Base-by-base conservation (phyloP, 1,140 invertebrate species). In the Nephila pilipes region DNA sequence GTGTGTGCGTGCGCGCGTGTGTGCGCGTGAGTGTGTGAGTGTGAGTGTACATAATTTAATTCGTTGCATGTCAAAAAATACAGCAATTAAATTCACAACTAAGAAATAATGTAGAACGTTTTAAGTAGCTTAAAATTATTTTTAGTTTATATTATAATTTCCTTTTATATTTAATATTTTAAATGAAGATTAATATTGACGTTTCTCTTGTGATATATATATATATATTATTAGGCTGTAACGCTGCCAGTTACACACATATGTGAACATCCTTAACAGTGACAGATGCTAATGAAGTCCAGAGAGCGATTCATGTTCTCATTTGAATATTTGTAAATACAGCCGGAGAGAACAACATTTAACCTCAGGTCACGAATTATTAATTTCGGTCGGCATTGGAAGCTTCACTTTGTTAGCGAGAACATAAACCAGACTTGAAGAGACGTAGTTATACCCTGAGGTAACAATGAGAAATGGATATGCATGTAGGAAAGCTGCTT, bases 271-370 rank as follows among this genome's bases (percentile, higher is more conserved):
- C 14, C 14, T 1, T 5, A n/a, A 36, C 63, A 25, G 79, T 69
- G 87, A 89, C 87, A 89, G 75, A 89, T 79, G 87, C 65, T 75
- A 89, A 89, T 89, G 87, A 89, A 29, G 25, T 29, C 58, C 22
- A n/a, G 29, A 38, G 38, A 46, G 38, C 58, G n/a, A 22, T 25
- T 22, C 60, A 25, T n/a, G 16, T 22, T n/a, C 65, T 89, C 87
- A 89, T 89, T 89, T 89, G 75, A 89, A 89, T 89, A 89, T 89
- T 16, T 32, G 29, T 55, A 54, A 87, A 63, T 65, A 32, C 58
- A 38, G 46, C 18, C 20, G 85, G 0, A 10, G 55, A n/a, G 60
- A 46, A 46, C 38, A 46, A 25, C 60, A n/a, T 65, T 10, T 65
- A 12, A 65, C 60, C n/a, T 8, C 60, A 25, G 60, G 60, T 65